Evolutionary conservation across 2,888 invertebrate species (phyloP), one percentile per base, ranked within the genome.

Genomic region (Drosophila demipolita): DNA sequence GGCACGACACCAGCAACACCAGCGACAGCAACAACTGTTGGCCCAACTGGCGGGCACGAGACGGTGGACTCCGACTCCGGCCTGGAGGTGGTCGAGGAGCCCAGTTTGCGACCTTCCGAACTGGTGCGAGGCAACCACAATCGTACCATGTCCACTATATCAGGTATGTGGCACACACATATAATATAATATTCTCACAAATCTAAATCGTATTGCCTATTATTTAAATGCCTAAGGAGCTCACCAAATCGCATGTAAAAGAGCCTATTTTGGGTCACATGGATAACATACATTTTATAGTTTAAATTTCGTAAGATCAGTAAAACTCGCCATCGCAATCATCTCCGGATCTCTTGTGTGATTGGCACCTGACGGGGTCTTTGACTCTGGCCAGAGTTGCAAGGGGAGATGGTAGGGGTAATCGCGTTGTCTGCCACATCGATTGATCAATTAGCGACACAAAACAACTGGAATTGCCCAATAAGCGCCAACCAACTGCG

Each of bases 21-120:
- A 65, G 26, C 60, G 42, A 58, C 58, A 17, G 1, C 61, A n/a
- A 11, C 55, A 48, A 17, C 35, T 49, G 35, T 29, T 12, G 65
- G 9, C 1, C 29, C 63, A 20, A 42, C 57, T 20, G 60, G 53
- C 2, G 48, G 49, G 35, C 62, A 69, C 23, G 86, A 87, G 4
- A 64, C 82, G 29, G 80, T 91, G 1, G 93, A 93, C 75, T 93
- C 93, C 0, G 93, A 93, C 81, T 93, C 93, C 0, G 93, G 94
- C 15, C 93, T 94, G 32, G 95, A 94, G 59, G 95, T 96, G 50
- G 91, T 96, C 4, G 96, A 96, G 80, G 96, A 96, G 90, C 95
- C 96, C 0, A 96, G 95, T 12, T 89, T 96, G 15, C 94, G 94
- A 77, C 95, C 96, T 17, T 95, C 96, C 0, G 96, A 96, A 74